Base-by-base conservation (phyloP, 2,888 invertebrate species). In the Entomobrya multifasciata region DNA sequence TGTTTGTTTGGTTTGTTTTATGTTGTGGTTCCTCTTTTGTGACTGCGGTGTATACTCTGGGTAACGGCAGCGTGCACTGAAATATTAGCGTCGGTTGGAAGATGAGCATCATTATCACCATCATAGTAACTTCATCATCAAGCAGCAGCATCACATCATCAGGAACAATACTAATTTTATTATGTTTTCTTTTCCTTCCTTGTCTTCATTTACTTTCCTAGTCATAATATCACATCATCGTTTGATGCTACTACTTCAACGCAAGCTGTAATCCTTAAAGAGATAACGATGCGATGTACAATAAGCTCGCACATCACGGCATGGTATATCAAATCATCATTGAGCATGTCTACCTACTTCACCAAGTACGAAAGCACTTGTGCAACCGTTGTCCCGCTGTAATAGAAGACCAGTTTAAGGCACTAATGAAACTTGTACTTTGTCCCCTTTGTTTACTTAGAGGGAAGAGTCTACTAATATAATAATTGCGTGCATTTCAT, bases 1-100 rank as follows among this genome's bases (percentile, higher is more conserved):
- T 86, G 86, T 86, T 86, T 86, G 78, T 78, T 78, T 77, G 49
- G 83, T 30, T 55, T 77, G 67, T 79, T 79, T 65, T 65, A 65
- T 79, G 62, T 84, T 78, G 76, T 55, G 76, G 84, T 67, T 57
- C 67, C 62, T 70, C 60, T 60, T 77, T 77, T 57, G 60, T 60
- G 77, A 60, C 60, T 10, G 15, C 22, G 17, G 22, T 36, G 15
- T 70, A 17, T 49, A 13, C 41, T 49, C 22, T 13, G 44, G 11
- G 36, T 6, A 36, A 36, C n/a, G 1, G 47, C 30, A 30, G 60
- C n/a, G 67, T 15, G 25, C 36, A 67, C 11, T 47, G 47, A 49
- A 27, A 55, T 11, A n/a, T n/a, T n/a, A 6, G 57, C 8, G 44
- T 72, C 52, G 60, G 60, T 25, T 55, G 60, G 72, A 65, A 67